Evolutionary conservation across 1,140 invertebrate species (phyloP), one percentile per base, ranked within the genome.

Genomic region (Nasonia giraulti): DNA sequence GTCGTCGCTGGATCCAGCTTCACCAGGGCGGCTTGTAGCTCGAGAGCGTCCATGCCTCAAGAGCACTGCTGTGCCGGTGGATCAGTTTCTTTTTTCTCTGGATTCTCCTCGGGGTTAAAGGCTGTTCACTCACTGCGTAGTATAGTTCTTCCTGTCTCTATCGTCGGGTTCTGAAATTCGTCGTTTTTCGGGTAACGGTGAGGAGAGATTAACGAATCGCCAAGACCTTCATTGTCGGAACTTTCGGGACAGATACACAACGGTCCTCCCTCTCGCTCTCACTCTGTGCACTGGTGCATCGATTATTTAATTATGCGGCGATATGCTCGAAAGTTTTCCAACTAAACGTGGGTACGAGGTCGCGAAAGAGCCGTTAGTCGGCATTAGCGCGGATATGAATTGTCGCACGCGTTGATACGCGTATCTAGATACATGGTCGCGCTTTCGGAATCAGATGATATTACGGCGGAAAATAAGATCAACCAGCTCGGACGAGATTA

Each of bases 1-100:
- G 92, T 93, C 17, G 92, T 93, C 12, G 91, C 92, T 76, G 92
- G 92, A 76, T 93, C 92, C 68, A 93, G 88, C 86, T 93, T 92
- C 11, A 93, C 92, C 86, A 93, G 79, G 10, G 92, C 91, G 76
- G 92, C 92, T 86, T 93, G 92, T 69, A 92, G 87, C 84, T 92
- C 90, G 76, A 93, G 85, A 27, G 92, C 90, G 76, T 93, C 92
- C 92, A 93, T 92, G 85, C 87, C 83, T 87, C 80, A 33, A 33
- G 40, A 44, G 23, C 68, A 62, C 55, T 7, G 55, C 7, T 62
- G 14, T 20, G 17, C 12, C n/a, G 7, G 31, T 27, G 2, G 27
- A 23, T 14, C 68, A 31, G 23, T 71, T 71, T 71, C 6, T 62
- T 20, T 7, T 62, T n/a, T 62, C 6, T 62, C 33, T 37, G 2